These are phyloP conservation scores for Crossocerus cetratus DNA, from an alignment of 2,888 invertebrate species.

Conservation along the genomic window DNA sequence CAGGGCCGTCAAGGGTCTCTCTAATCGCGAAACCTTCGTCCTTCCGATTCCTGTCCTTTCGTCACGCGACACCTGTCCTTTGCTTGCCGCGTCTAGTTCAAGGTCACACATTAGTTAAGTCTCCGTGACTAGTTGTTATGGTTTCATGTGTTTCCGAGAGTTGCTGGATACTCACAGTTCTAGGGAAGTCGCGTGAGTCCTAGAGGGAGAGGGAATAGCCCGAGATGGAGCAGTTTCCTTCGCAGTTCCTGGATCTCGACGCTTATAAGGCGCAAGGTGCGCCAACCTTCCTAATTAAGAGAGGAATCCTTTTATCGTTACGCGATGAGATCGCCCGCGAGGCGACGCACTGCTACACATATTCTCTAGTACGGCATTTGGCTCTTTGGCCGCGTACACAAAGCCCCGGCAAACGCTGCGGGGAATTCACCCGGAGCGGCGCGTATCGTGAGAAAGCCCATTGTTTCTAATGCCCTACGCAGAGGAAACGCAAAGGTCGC, in stretches of 20 bases:
- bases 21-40: too few relatives aligned
- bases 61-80: neutral
- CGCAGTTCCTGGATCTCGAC: neutral
- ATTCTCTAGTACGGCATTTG: slow-evolving; percentile 9
- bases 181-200: too few relatives aligned
- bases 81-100: too few relatives aligned
- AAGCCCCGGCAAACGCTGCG: slow-evolving; percentile 21
- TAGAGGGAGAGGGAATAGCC: too few relatives aligned
- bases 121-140: too few relatives aligned
- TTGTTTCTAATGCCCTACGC: slow-evolving; percentile 44
- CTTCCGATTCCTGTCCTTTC: neutral
- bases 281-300: too few relatives aligned
- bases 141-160: too few relatives aligned
- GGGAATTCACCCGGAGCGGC: slow-evolving; percentile 12
- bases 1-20: neutral
- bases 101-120: too few relatives aligned
- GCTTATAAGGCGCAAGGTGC: neutral
- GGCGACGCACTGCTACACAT: neutral
- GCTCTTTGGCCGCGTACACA: neutral
- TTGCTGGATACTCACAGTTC: too few relatives aligned
- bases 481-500: slow-evolving; percentile 34
- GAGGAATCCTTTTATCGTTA: too few relatives aligned
- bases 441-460: slow-evolving; percentile 48
- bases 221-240: neutral
- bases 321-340: neutral